Base-by-base conservation (phyloP, 1,140 invertebrate genomes). In the Leptopilina clavipes region DNA sequence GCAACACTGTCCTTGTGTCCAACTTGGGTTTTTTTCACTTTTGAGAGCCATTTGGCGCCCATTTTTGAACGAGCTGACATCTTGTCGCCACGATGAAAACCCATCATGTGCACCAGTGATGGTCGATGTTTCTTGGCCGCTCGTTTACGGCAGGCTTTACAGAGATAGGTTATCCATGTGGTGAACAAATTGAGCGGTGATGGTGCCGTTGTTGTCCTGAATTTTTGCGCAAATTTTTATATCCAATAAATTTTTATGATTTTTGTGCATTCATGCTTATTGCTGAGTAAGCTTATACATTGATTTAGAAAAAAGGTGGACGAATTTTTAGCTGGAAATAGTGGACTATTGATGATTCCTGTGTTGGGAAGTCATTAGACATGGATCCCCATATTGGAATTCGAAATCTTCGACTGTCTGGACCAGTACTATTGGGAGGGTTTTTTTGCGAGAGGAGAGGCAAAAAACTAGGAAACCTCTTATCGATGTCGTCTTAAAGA, bases 151-250 rank as follows among this genome's bases (percentile, higher is more conserved):
- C 95, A 96, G 72, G 94, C 89, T 78, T 95, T 93, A 77, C 94
- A 94, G 71, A 97, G 91, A 91, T 95, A 97, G 87, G 95, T 94
- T 71, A 97, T 92, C 96, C 96, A 97, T 54, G 98, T 97, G 1
- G 97, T 98, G 77, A 99, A 93, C 70, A 99, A 93, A 89, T 99
- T 99, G 48, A 99, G 93, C 0, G 99, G 98, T 1, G 98, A 97
- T 0, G 99, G 98, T 3, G 98, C 98, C 3, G 97, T 97, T 48
- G 97, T 97, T 8, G 98, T 99, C 86, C 98, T 91, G 70, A 11
- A 65, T 65, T n/a, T n/a, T 65, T 14, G 25, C 56, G 25, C 12
- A 65, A 31, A 7, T 65, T 65, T 65, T n/a, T 12, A 25, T 22
- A 59, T 18, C 8, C 10, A 59, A 22, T 3, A 59, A 25, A 9